phyloP scores from a whole-genome alignment of 2,888 invertebrate species.

The Drosophila paramelanica region DNA sequence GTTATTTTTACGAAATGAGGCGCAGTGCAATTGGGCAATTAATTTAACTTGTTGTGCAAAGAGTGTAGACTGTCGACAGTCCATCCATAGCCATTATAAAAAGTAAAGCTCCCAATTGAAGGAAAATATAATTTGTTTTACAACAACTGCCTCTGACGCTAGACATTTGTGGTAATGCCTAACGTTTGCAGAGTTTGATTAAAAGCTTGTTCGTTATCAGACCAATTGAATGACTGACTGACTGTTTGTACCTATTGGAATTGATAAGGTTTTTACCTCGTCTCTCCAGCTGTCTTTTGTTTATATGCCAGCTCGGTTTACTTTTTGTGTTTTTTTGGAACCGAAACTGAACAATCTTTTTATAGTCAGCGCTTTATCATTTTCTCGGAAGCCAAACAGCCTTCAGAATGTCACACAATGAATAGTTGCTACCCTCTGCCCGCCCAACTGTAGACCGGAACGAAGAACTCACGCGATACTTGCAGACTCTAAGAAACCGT shows the following conservation, averaged over 20 bases:
- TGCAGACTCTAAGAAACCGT: slow-evolving; percentile 39
- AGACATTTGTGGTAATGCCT: slow-evolving; percentile 41
- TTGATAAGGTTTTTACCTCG: slow-evolving; percentile 37
- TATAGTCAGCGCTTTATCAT: slow-evolving; percentile 63
- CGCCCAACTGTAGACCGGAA: slow-evolving; percentile 38
- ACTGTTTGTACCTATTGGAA: slow-evolving; percentile 40
- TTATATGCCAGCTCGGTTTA: slow-evolving; percentile 16
- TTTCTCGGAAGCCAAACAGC: slow-evolving; percentile 69
- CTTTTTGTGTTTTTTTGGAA: slow-evolving; percentile 8
- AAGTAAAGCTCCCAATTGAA: slow-evolving; percentile 18
- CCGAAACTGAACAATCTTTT: slow-evolving; percentile 38
- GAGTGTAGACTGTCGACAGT: not conserved
- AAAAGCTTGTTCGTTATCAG: slow-evolving; percentile 61
- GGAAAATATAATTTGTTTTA: slow-evolving; percentile 21
- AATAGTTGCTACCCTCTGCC: not conserved
- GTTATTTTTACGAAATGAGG: slow-evolving; percentile 19
- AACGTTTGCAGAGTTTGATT: slow-evolving; percentile 65
- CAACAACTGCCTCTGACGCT: slow-evolving; percentile 6
- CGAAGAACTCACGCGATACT: slow-evolving; percentile 44
- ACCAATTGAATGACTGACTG: slow-evolving; percentile 22
- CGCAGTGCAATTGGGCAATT: slow-evolving; percentile 49
- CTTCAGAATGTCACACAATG: slow-evolving; percentile 75
- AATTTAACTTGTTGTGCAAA: slow-evolving; percentile 18
- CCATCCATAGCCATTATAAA: slow-evolving; percentile 13
- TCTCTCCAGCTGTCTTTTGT: slow-evolving; percentile 18